Evolutionary conservation across 2,888 invertebrate genomes (phyloP), one percentile per base, ranked within the genome.

Genomic region (Cordilura impudica): DNA sequence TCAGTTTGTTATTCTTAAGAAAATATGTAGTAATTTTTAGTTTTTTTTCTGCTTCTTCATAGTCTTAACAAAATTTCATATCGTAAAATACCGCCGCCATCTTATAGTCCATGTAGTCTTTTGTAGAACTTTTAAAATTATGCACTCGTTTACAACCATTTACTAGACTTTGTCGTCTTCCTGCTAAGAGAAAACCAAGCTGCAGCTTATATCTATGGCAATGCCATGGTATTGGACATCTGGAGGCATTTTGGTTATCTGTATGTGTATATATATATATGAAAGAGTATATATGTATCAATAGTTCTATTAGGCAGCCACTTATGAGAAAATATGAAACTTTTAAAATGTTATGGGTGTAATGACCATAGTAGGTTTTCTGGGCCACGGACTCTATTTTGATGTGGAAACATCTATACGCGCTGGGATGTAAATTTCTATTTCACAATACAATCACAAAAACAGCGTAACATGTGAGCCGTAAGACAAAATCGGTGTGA

Each of bases 71-170:
- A 39, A n/a, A 21, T 56, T 29, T 7, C 2, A 4, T 56, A 23
- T 39, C 4, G 45, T 16, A 14, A 47, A 45, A 10, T 12, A 47
- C 7, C 53, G 7, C 53, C 16, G 29, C 43, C 61, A 71, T 61
- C 53, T 12, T 14, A 43, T 2, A 61, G 67, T 49, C 63, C 29
- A 54, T 29, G 56, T 31, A 75, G 21, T 49, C 63, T 26, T 39
- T 69, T 65, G 49, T 43, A 39, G 19, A 53, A 31, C 31, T 65
- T 76, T 65, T 35, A 47, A 71, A 77, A 77, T 77, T 77, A 77
- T 77, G 77, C 77, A 77, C 77, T 71, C 71, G 66, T 77, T 77
- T 66, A 53, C 53, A 54, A 56, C 66, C 66, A 77, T 66, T 54
- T 54, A 51, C 53, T 18, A 53, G n/a, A 51, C 23, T 12, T 51